These are phyloP conservation scores for Tiphia femorata DNA, from an alignment of 2,888 invertebrate genomes.

Conservation along the genomic window DNA sequence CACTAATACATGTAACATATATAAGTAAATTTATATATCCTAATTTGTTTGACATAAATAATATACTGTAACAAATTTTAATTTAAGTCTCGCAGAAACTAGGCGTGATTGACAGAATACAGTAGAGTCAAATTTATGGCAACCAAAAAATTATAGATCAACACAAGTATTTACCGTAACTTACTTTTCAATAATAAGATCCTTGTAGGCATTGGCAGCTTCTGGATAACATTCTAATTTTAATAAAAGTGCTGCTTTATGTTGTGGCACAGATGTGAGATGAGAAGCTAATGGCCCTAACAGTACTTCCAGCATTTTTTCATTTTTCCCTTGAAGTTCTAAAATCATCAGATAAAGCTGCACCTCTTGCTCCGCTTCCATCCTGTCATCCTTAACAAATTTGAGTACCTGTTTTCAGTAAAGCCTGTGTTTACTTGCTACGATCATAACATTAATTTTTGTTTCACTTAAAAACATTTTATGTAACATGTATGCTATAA, in stretches of 20 bases:
- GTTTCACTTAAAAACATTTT: background rate
- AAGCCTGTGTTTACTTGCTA: too few relatives aligned
- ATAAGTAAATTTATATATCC: background rate
- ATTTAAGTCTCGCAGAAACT: too few relatives aligned
- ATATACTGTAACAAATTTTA: background rate
- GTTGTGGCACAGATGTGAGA: slow-evolving; percentile 70
- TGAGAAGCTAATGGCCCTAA: slow-evolving; percentile 76
- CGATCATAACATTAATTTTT: slow-evolving; percentile 2
- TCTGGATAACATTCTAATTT: slow-evolving; percentile 82
- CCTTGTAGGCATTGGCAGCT: slow-evolving; percentile 81
- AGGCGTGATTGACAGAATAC: too few relatives aligned
- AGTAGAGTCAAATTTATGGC: background rate
- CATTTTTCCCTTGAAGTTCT: slow-evolving; percentile 83
- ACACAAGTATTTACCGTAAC: slow-evolving; percentile 60
- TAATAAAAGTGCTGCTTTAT: slow-evolving; percentile 81
- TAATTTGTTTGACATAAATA: background rate
- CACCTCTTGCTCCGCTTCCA: slow-evolving; percentile 95
- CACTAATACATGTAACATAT: slow-evolving; percentile 54
- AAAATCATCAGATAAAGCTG: slow-evolving; percentile 91
- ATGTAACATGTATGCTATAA: slow-evolving; percentile 1
- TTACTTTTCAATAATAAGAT: slow-evolving; percentile 81
- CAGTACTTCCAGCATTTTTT: slow-evolving; percentile 85
- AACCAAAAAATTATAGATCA: too few relatives aligned
- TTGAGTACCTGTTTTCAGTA: slow-evolving; percentile 70
- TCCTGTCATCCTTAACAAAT: slow-evolving; percentile 86